phyloP scores from a whole-genome alignment of 2,113 vertebrate genomes.

The Acinonyx jubatus region DNA sequence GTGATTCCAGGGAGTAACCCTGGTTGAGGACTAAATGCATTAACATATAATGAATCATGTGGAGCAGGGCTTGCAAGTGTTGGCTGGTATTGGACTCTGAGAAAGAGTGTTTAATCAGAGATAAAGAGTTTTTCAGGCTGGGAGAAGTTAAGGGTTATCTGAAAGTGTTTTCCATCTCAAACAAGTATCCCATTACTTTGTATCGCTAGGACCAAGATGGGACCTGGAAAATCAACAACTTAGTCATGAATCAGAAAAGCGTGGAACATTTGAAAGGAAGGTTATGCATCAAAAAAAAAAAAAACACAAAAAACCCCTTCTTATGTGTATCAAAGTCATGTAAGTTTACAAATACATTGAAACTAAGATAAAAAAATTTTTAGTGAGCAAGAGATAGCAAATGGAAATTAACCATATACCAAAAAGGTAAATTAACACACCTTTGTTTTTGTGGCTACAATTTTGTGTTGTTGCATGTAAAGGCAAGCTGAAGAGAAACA shows the following conservation, averaged over 20 bases:
- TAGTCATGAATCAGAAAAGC: constrained; percentile 10
- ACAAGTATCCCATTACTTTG: background rate
- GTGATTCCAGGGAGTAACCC: background rate
- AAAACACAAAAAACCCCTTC: background rate
- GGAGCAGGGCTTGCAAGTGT: background rate
- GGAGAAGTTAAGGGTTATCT: constrained; percentile 24
- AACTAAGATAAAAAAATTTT: background rate
- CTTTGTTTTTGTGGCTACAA: background rate
- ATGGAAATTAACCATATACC: background rate
- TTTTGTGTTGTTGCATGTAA: background rate
- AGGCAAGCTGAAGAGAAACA: background rate
- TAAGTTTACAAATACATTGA: background rate
- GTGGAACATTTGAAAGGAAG: background rate
- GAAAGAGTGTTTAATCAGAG: background rate
- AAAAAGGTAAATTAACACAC: background rate
- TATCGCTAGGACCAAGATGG: background rate
- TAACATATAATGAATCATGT: background rate
- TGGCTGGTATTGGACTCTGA: background rate
- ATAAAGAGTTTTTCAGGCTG: constrained; percentile 20
- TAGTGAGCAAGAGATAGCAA: background rate
- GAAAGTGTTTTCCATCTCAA: constrained; percentile 50
- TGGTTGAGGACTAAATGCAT: background rate
- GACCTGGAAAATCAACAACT: background rate
- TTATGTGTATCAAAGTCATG: background rate
- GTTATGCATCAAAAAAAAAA: background rate